Evolutionary conservation across 2,797 vertebrate species (phyloP), one percentile per base, ranked within the genome.

Genomic region (Allenopithecus nigroviridis): DNA sequence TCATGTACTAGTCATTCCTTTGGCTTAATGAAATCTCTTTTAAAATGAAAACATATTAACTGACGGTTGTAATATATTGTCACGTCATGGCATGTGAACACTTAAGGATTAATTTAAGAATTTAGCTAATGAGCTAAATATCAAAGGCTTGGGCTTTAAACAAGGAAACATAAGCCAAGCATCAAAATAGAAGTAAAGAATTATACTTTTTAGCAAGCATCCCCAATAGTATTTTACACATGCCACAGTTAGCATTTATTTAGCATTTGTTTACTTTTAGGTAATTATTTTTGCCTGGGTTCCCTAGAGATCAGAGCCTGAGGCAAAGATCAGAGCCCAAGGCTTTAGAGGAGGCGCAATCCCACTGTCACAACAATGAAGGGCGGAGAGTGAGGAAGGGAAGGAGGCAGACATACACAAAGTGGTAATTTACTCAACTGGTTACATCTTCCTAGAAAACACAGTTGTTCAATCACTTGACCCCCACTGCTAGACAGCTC

Each of bases 41-140:
- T 64, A 90, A 93, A 97, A 89, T 70, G 12, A 55, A 94, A 96
- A 59, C 24, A 79, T 50, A 64, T 88, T 61, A 83, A 39, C 53
- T 61, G 24, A 59, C 10, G 26, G 26, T 95, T 75, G 74, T 50
- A 72, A 57, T 43, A 48, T 79, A 78, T 61, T 79, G 24, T 94
- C 61, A 85, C 19, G 43, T 92, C 43, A 72, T 68, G 75, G 59
- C 87, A 36, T n/a, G 16, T 59, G 57, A 94, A 70, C 41, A 50
- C 5, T 5, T 61, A 89, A 39, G 16, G 30, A 94, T 93, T 95
- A 46, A 10, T 91, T 84, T 76, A 80, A 81, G 33, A 92, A 92
- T 48, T 74, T 95, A 74, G 78, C 75, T 68, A 88, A 53, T 88
- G 48, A 86, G 33, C 74, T 84, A 55, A 36, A 36, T 33, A 78